Evolutionary conservation across 1,140 invertebrate species (phyloP), one percentile per base, ranked within the genome.

Genomic region (Philopotamus ludificatus): DNA sequence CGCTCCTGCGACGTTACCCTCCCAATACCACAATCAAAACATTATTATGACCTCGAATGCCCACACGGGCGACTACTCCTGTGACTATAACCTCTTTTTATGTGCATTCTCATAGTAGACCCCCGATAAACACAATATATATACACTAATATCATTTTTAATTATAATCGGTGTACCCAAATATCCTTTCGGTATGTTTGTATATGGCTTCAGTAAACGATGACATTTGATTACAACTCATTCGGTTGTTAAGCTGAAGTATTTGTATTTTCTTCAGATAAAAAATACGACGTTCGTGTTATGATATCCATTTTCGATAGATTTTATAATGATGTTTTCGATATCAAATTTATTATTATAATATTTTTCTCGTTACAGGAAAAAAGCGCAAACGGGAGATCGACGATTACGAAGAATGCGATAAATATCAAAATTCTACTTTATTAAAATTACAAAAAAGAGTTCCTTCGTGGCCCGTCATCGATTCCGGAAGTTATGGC

Each of bases 401-500:
- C 4, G 73, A 75, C 18, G 73, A 73, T 1, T 74, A 74, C 44
- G 78, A 79, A 2, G 57, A 78, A 0, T 75, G 75, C 18, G 50
- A 75, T 1, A 77, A 73, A 71, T 73, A 71, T 9, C 25, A 4
- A 74, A 74, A 7, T 73, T 72, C 1, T 70, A 74, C 41, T 74
- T 20, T 41, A 18, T 61, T 47, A 16, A 67, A 67, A 28, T 21
- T 78, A n/a, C 71, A 76, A 0, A 79, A 79, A 60, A 71, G 74
- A 15, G 76, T 72, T 65, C 78, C 78, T 58, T 76, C 79, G 73
- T 81, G 79, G 77, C 76, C 77, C 3, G 79, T 80, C 0, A 80
- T 81, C 49, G 79, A 81, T 44, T 80, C 79, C 1, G 79, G 79
- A 76, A 79, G 79, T 69, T 81, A 74, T 28, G 76, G 77, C 4